These are phyloP conservation scores for Thereva nobilitata DNA, from an alignment of 2,888 invertebrate species.

Conservation along the genomic window DNA sequence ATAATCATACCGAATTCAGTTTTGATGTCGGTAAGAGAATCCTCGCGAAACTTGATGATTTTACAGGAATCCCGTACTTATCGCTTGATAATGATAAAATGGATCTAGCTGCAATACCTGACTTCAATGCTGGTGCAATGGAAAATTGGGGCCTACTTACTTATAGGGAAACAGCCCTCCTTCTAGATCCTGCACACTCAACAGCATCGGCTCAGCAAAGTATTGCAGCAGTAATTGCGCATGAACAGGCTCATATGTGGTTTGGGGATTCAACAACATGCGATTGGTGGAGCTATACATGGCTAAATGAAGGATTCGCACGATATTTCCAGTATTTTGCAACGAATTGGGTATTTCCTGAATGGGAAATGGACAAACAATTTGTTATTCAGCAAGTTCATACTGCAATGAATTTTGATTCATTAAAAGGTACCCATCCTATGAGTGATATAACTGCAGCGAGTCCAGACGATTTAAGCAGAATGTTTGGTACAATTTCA, in stretches of 20 bases:
- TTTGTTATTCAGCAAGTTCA: conserved; percentile 74
- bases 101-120: conserved; percentile 83
- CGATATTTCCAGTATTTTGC: conserved; percentile 71
- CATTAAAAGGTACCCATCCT: conserved; percentile 63
- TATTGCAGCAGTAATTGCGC: conserved; percentile 65
- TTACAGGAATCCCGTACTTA: conserved; percentile 64
- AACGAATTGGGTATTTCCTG: conserved; percentile 62
- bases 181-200: background rate
- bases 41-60: conserved; percentile 61
- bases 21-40: conserved; percentile 64
- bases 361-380: conserved; percentile 69
- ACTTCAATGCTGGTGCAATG: conserved; percentile 86
- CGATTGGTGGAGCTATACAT: conserved; percentile 68
- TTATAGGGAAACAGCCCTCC: conserved; percentile 56
- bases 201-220: conserved; percentile 17
- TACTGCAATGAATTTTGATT: conserved; percentile 64
- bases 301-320: conserved; percentile 70
- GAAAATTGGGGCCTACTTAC: conserved; percentile 91
- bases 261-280: conserved; percentile 77
- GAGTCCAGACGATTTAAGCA: conserved; percentile 63
- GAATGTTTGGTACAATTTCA: conserved; percentile 68
- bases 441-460: conserved; percentile 63
- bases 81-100: conserved; percentile 68
- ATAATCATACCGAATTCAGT: conserved; percentile 69
- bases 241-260: conserved; percentile 76